Evolutionary conservation across 2,888 invertebrate species (phyloP), one percentile per base, ranked within the genome.

Genomic region (Teleiodes luculella): DNA sequence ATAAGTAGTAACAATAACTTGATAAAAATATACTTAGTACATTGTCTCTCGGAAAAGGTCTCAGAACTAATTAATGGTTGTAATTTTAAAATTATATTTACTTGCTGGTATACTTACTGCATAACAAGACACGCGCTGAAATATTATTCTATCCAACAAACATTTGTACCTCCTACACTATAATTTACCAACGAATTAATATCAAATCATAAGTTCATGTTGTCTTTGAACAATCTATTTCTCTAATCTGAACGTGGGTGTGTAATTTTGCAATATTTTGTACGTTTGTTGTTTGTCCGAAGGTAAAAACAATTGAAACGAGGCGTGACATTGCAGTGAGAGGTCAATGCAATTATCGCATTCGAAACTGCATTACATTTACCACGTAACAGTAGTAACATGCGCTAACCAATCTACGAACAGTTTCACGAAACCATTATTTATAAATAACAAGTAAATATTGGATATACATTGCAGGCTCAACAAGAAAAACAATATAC

Each of bases 361-460:
- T 60, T 71, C 74, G 77, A 76, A 83, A 84, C 66, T 72, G 68
- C 66, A 73, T 86, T 81, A 86, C 80, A 68, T 60, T 65, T 41
- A 49, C 69, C 57, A 78, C 78, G 78, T 87, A 86, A 86, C 68
- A 77, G 53, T 63, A 60, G 76, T 82, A 84, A 84, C 67, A 79
- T 50, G 63, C 65, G 77, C 79, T 86, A 86, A 86, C 69, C 59
- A 69, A 80, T 80, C 84, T 82, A 84, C 66, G 74, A 86, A 83
- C 63, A 58, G 62, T 43, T 7, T 24, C 28, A 7, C 28, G 43
- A 43, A 43, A 24, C 3, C 37, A 11, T 20, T n/a, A n/a, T n/a
- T n/a, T n/a, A n/a, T n/a, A n/a, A n/a, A n/a, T n/a, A n/a, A n/a
- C n/a, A n/a, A n/a, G n/a, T n/a, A n/a, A n/a, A n/a, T n/a, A n/a